A percentile compares a stretch with the other conserved stretches of the same genome.
Evolutionary conservation across 2,888 invertebrate species (phyloP).

Genomic region (Xestoiulus laeticollis): DNA sequence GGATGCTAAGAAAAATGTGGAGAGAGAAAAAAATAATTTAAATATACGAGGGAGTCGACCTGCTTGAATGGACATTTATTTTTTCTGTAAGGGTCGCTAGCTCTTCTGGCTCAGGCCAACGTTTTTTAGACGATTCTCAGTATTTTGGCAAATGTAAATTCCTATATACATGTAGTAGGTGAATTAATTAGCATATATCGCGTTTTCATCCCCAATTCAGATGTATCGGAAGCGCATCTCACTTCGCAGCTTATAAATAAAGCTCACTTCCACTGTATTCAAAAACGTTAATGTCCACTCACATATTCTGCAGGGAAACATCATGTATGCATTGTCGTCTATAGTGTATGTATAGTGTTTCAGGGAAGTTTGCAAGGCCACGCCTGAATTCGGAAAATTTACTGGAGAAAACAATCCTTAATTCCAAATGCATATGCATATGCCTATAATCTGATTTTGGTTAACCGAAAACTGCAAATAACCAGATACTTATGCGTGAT

Average conservation of each 20-base stretch:
- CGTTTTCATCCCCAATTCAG: background rate
- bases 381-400: background rate
- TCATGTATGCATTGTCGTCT: background rate
- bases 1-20: background rate
- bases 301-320: too few species aligned
- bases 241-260: background rate
- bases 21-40: background rate
- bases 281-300: background rate
- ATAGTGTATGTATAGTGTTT: background rate
- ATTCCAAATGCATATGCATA: background rate
- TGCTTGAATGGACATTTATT: background rate
- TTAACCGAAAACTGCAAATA: background rate
- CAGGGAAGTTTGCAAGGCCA: background rate
- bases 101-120: background rate
- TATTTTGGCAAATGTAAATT: background rate
- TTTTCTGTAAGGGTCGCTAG: background rate
- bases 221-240: background rate
- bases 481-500: background rate
- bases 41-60: background rate
- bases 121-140: background rate
- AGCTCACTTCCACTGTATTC: background rate
- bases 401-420: background rate
- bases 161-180: background rate
- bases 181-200: background rate
- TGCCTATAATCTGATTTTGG: background rate